Percentiles rank a stretch among this genome's conserved stretches.
Conservation (phyloP, 2,113 vertebrate species). For the Xenopus laevis region DNA sequence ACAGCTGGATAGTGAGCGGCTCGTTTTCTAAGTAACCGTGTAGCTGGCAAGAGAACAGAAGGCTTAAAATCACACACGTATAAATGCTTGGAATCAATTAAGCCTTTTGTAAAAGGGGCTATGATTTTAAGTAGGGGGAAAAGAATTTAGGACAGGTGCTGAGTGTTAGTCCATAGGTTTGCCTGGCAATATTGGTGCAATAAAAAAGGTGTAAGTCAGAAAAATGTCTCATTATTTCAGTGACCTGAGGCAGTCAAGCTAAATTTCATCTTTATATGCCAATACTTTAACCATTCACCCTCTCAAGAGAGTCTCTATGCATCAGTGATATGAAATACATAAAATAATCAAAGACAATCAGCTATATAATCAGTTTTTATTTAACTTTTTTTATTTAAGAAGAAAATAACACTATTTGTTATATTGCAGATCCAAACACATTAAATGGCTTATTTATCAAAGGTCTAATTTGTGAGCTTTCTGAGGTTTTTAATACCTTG, state of each 20-base stretch:
- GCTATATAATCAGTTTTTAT: too few relatives aligned
- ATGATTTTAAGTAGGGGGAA: conserved; percentile 30
- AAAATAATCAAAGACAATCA: too few relatives aligned
- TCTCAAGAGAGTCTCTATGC: not conserved
- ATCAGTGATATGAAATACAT: too few relatives aligned
- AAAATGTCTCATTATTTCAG: conserved; percentile 54
- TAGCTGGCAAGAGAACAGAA: conserved; percentile 82
- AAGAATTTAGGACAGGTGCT: conserved; percentile 55
- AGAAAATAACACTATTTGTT: too few relatives aligned
- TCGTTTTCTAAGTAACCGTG: conserved; percentile 89
- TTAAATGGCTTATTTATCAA: too few relatives aligned
- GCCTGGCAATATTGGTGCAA: conserved; percentile 51
- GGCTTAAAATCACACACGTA: conserved; percentile 51
- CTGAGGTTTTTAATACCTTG: too few relatives aligned
- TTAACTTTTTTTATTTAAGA: too few relatives aligned
- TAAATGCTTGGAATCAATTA: conserved; percentile 52
- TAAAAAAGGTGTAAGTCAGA: conserved; percentile 55
- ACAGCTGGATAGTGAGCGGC: conserved; percentile 91
- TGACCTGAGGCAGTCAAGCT: conserved; percentile 47
- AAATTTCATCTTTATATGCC: conserved; percentile 20
- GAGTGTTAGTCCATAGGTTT: conserved; percentile 47
- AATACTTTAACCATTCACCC: not conserved
- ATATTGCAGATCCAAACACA: too few relatives aligned
- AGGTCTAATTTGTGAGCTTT: too few relatives aligned
- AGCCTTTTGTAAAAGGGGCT: conserved; percentile 50